Evolutionary conservation across 2,113 vertebrate species (phyloP).

Genomic region (Paramormyrops kingsleyae): DNA sequence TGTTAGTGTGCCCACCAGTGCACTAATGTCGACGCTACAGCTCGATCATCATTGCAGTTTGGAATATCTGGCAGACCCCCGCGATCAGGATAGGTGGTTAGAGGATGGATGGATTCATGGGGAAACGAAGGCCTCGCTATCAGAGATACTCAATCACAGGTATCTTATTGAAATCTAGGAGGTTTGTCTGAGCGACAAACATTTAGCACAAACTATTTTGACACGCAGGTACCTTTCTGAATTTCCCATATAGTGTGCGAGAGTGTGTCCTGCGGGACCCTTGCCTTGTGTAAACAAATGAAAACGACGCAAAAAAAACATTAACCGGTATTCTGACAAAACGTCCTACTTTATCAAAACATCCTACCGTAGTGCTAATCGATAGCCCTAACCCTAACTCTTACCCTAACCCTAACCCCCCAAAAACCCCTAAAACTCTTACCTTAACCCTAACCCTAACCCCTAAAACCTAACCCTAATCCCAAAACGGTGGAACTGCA

Average conservation of each 20-base stretch:
- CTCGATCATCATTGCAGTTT: neutral
- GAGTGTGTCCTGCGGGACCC: neutral
- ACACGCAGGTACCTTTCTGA: neutral
- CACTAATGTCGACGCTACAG: neutral
- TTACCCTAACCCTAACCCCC: no score
- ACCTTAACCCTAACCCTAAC: no score
- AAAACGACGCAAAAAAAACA: neutral
- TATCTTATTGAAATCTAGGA: neutral
- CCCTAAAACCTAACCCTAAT: no score
- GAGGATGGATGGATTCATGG: neutral
- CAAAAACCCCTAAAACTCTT: no score
- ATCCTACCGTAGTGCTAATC: no score
- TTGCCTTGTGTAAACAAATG: neutral
- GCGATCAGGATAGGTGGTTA: neutral
- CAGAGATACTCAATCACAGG: neutral
- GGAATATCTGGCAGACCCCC: neutral
- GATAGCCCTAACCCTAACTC: no score
- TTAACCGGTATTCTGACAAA: no score
- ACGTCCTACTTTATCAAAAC: no score
- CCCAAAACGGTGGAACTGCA: no score
- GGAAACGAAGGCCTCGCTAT: neutral
- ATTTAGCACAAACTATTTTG: neutral
- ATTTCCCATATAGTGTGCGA: neutral
- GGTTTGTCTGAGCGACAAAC: neutral
- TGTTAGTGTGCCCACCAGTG: neutral